Evolutionary conservation across 2,113 vertebrate species (phyloP).

Genomic region (Misgurnus anguillicaudatus): DNA sequence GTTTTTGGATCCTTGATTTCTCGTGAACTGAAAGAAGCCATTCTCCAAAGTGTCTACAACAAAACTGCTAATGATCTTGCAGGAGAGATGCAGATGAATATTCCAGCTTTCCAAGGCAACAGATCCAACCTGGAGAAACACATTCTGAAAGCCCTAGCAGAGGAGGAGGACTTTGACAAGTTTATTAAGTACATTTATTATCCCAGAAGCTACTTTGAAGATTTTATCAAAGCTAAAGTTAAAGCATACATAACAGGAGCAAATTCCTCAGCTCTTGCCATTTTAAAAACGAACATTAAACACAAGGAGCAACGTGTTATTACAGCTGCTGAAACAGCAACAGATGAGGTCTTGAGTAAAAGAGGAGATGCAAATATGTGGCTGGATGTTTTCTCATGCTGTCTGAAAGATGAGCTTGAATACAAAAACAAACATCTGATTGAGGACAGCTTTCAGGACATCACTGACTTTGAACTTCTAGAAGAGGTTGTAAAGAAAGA

Average conservation of each 20-base stretch:
- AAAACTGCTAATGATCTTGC: slow-evolving; percentile 61
- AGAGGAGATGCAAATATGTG: slow-evolving; percentile 6
- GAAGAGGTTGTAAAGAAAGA: neutral
- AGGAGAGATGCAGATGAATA: slow-evolving; percentile 57
- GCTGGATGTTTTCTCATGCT: neutral
- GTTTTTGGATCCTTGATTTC: slow-evolving; percentile 67
- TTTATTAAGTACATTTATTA: slow-evolving; percentile 63
- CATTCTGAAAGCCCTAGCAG: slow-evolving; percentile 69
- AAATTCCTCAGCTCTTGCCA: neutral
- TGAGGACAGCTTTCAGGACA: neutral
- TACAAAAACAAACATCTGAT: slow-evolving; percentile 19
- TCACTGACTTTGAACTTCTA: slow-evolving; percentile 23
- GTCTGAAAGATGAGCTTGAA: slow-evolving; percentile 15
- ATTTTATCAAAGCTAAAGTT: slow-evolving; percentile 62
- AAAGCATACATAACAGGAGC: slow-evolving; percentile 44
- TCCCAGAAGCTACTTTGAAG: slow-evolving; percentile 46
- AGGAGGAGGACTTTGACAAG: slow-evolving; percentile 69
- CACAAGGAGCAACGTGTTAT: slow-evolving; percentile 13
- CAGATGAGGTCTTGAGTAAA: neutral
- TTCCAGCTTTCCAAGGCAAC: slow-evolving; percentile 63
- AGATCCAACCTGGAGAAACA: slow-evolving; percentile 50
- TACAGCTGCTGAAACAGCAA: neutral
- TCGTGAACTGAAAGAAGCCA: slow-evolving; percentile 62
- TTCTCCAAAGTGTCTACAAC: slow-evolving; percentile 10
- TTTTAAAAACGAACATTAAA: neutral